Evolutionary conservation across 2,888 invertebrate species (phyloP).

Genomic region (Xanthorhoe spadicearia): DNA sequence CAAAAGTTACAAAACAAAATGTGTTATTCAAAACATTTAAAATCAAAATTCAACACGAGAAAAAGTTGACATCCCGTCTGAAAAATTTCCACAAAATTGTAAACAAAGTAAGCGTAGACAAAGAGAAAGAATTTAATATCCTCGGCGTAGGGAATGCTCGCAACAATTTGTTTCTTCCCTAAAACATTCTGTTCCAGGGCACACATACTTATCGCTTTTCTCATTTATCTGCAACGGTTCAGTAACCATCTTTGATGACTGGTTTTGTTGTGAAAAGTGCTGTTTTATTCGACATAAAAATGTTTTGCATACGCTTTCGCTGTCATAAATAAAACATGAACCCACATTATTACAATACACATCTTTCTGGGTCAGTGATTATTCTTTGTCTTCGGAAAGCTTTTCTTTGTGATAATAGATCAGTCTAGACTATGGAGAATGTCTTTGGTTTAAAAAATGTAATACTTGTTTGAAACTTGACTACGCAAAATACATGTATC

Average conservation of each 20-base stretch:
- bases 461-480: too few species aligned
- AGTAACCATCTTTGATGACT: slow-evolving; percentile 44
- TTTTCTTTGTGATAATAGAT: neutral
- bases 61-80: slow-evolving; percentile 63
- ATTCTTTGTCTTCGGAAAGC: neutral
- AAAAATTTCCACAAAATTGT: slow-evolving; percentile 66
- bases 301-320: slow-evolving; percentile 26
- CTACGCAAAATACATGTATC: too few species aligned
- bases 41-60: slow-evolving; percentile 62
- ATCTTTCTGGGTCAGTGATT: slow-evolving; percentile 34
- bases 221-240: slow-evolving; percentile 50
- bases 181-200: slow-evolving; percentile 66
- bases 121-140: slow-evolving; percentile 80
- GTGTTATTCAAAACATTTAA: slow-evolving; percentile 57
- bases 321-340: slow-evolving; percentile 12
- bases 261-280: slow-evolving; percentile 28
- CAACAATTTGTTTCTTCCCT: slow-evolving; percentile 75
- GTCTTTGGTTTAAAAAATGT: too few species aligned
- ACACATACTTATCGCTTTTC: slow-evolving; percentile 57
- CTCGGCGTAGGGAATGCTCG: slow-evolving; percentile 68
- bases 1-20: slow-evolving; percentile 47
- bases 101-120: slow-evolving; percentile 68
- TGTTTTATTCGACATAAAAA: slow-evolving; percentile 27
- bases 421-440: neutral
- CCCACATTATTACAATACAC: slow-evolving; percentile 16